Conservation (phyloP, 2,113 vertebrate species). For the Thunnus maccoyii region DNA sequence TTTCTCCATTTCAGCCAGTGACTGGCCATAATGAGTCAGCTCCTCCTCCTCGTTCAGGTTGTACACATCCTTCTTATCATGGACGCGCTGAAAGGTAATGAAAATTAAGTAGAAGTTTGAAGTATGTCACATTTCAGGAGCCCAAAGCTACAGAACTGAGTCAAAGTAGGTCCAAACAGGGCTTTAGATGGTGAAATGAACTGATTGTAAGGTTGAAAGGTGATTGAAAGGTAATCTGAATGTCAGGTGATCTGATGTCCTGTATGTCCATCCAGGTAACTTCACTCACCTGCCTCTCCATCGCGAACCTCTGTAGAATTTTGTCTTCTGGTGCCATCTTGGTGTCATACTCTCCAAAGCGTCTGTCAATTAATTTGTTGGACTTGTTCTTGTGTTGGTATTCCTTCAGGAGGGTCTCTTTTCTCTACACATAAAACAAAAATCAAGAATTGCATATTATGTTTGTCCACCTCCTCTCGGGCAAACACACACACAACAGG, state of each 20-base stretch:
- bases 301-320: slow-evolving; percentile 91
- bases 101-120: neutral
- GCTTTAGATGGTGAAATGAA: too few relatives aligned
- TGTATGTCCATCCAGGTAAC: neutral
- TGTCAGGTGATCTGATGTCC: neutral
- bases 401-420: slow-evolving; percentile 93
- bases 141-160: neutral
- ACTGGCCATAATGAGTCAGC: slow-evolving; percentile 96
- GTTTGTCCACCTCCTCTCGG: neutral
- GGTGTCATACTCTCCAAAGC: slow-evolving; percentile 92
- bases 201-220: too few relatives aligned
- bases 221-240: neutral
- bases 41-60: slow-evolving; percentile 98
- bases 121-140: neutral
- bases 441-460: neutral
- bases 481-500: neutral
- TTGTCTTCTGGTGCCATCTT: slow-evolving; percentile 94
- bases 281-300: slow-evolving; percentile 93
- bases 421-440: slow-evolving; percentile 84
- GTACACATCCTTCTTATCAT: slow-evolving; percentile 91
- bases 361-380: slow-evolving; percentile 90
- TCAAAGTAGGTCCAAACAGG: neutral
- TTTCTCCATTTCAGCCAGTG: slow-evolving; percentile 95
- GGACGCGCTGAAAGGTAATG: slow-evolving; percentile 83
- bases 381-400: slow-evolving; percentile 91